These are phyloP conservation scores for Saccopteryx bilineata DNA, from an alignment of 2,113 vertebrate species.

Conservation along the genomic window DNA sequence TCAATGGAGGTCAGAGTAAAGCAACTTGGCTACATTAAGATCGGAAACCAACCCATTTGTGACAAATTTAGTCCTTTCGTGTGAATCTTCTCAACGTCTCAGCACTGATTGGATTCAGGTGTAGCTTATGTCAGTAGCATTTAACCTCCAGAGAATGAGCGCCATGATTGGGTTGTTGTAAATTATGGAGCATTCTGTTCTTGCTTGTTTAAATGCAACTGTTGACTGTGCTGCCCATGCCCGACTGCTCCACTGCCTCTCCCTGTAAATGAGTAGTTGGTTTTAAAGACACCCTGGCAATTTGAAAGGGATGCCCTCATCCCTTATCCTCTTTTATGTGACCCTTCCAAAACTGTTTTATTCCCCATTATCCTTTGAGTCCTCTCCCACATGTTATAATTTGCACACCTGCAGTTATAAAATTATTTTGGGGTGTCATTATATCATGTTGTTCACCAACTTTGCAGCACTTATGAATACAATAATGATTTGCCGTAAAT, in stretches of 20 bases:
- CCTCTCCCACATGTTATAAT: constrained; percentile 85
- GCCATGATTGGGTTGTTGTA: constrained; percentile 81
- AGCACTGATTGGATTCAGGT: constrained; percentile 92
- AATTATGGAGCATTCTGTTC: constrained; percentile 78
- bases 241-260: constrained; percentile 49
- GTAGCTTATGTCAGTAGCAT: constrained; percentile 86
- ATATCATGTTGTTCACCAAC: constrained; percentile 82
- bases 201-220: constrained; percentile 63
- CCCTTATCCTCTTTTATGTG: constrained; percentile 70
- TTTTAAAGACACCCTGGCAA: constrained; percentile 72
- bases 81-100: constrained; percentile 88
- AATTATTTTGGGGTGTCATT: constrained; percentile 86
- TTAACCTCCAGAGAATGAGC: constrained; percentile 87
- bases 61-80: constrained; percentile 88
- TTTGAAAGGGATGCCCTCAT: constrained; percentile 66
- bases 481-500: constrained; percentile 85
- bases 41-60: constrained; percentile 91
- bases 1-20: constrained; percentile 90
- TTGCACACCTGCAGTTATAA: constrained; percentile 90
- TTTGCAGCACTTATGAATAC: constrained; percentile 85
- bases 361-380: constrained; percentile 86
- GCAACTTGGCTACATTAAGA: constrained; percentile 88
- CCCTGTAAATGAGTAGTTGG: neutral
- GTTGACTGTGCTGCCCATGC: constrained; percentile 42
- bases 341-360: constrained; percentile 76